Base-by-base conservation (phyloP, 2,113 vertebrate species). In the Ammodytes marinus region DNA sequence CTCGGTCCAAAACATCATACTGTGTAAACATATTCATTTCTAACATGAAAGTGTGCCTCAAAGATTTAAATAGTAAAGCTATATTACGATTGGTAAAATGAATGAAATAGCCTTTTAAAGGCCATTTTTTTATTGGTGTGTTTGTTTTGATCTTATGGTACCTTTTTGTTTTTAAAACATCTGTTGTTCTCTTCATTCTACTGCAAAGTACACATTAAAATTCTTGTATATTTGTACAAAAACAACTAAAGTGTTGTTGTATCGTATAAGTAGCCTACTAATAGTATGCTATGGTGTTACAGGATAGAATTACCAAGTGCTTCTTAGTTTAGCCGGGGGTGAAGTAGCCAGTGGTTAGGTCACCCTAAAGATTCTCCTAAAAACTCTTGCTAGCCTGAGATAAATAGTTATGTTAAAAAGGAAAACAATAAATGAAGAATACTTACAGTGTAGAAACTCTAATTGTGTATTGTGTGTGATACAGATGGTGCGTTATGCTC, bases 401-500 rank as follows among this genome's bases (percentile, higher is more conserved):
- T 8, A 7, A 42, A 11, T 6, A 6, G 5, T 8, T 78, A 46
- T 50, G 35, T 40, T 7, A 35, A 57, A 19, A 55, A 2, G 3
- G 6, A 70, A 70, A 15, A 27, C 27, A 27, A 27, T 5, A 12
- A 14, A 15, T 66, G 17, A 58, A 37, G 5, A 6, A 39, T n/a
- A 3, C 15, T 35, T 6, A n/a, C 3, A 27, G 27, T 46, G 8
- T 1, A 73, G 37, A 19, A 14, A 47, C 42, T 47, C 1, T 6
- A 14, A 40, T 8, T 66, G 12, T 46, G 50, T 54, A 2, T 61
- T 59, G 11, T 77, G 49, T 68, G 47, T 50, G 35, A 52, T 66
- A 2, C 90, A 97, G 96, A 65, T 79, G 54, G 95, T 93, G 15
- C 95, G 96, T 13, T 91, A 87, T 2, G 94, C 84, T 0, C 97